phyloP scores from a whole-genome alignment of 2,888 invertebrate species.

The Sphinx pinastri region DNA sequence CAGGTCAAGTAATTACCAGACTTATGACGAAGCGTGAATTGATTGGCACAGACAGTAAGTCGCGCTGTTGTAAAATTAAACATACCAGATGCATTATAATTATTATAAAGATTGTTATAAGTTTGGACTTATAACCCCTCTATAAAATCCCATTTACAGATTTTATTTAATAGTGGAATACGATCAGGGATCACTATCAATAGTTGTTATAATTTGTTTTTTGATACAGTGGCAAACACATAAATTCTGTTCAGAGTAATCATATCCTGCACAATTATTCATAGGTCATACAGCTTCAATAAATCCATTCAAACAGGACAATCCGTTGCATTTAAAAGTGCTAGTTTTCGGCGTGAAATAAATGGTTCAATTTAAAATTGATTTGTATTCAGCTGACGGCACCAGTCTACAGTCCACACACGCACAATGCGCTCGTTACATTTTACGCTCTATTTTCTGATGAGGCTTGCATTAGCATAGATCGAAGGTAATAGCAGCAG shows the following conservation, averaged over 20 bases:
- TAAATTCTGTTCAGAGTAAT: too few relatives aligned
- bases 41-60: background rate
- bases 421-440: constrained; percentile 1
- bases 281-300: background rate
- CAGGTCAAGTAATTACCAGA: background rate
- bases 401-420: constrained; percentile 7
- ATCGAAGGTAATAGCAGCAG: too few relatives aligned
- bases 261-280: too few relatives aligned
- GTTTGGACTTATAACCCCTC: too few relatives aligned
- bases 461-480: background rate
- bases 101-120: too few relatives aligned
- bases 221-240: too few relatives aligned
- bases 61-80: too few relatives aligned
- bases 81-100: too few relatives aligned
- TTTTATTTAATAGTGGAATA: too few relatives aligned
- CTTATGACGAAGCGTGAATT: background rate
- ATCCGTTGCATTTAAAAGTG: constrained; percentile 7
- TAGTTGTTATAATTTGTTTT: too few relatives aligned
- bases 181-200: too few relatives aligned
- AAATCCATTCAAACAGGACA: background rate
- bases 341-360: constrained; percentile 16
- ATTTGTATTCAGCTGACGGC: constrained; percentile 24
- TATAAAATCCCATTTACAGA: too few relatives aligned
- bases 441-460: background rate
- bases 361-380: constrained; percentile 22